Conservation (phyloP, 2,888 invertebrate species). For the Clitarchus hookeri region DNA sequence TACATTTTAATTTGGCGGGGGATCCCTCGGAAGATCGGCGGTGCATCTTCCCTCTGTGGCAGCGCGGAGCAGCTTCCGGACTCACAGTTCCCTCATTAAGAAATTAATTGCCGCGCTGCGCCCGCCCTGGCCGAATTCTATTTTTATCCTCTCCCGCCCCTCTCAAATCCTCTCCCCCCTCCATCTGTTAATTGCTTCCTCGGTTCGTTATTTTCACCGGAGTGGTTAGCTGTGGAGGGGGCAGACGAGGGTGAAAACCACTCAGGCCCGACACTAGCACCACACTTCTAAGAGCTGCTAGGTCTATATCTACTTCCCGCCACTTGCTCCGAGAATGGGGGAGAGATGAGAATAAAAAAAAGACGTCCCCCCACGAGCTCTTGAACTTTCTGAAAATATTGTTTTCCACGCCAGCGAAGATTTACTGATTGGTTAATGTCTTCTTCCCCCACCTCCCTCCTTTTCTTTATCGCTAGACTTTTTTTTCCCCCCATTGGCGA, state of each 20-base stretch:
- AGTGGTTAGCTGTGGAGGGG: not conserved
- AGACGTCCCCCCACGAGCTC: not conserved
- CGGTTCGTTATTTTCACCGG: constrained; percentile 14
- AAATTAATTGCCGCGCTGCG: not conserved
- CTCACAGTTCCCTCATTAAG: constrained; percentile 9
- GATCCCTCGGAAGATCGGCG: too few relatives aligned
- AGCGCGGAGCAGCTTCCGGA: not conserved
- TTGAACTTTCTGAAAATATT: constrained; percentile 14
- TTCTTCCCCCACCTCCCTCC: not conserved
- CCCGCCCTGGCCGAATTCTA: constrained; percentile 7
- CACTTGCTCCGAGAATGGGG: not conserved
- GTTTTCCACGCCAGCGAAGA: not conserved
- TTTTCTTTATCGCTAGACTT: not conserved
- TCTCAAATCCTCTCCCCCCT: not conserved
- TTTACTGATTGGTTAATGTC: constrained; percentile 9
- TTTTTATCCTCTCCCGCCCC: not conserved
- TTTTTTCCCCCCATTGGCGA: not conserved
- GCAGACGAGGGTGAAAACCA: not conserved
- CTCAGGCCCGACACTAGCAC: not conserved
- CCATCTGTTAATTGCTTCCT: constrained; percentile 9
- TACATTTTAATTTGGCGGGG: too few relatives aligned
- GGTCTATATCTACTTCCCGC: not conserved
- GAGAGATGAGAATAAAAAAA: not conserved
- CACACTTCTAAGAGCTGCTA: not conserved
- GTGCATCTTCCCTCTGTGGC: not conserved